Evolutionary conservation across 1,140 invertebrate species (phyloP).

Genomic region (Xylocopa sonorina): DNA sequence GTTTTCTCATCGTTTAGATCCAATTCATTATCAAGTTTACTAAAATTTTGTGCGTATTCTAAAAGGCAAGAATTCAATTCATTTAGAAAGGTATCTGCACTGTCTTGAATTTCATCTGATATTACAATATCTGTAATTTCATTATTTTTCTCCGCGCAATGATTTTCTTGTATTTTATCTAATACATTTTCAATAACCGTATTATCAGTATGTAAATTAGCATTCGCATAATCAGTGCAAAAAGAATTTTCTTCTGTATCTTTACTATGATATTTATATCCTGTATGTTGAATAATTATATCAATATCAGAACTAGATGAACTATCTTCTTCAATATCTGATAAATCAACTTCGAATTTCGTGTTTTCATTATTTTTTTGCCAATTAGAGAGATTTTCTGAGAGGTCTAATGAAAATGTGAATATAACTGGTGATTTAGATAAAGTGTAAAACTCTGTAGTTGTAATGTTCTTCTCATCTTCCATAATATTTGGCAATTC

Average conservation of each 20-base stretch:
- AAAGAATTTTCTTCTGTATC: not conserved
- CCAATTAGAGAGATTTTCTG: conserved; percentile 46
- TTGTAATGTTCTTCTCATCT: not conserved
- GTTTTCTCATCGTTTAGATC: conserved; percentile 25
- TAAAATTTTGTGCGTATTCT: conserved; percentile 7
- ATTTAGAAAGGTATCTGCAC: not conserved
- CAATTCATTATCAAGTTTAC: not conserved
- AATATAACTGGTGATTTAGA: conserved; percentile 29
- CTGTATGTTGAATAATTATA: conserved; percentile 40
- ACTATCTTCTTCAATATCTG: conserved; percentile 42
- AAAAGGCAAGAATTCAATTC: conserved; percentile 24
- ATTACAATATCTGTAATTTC: not conserved
- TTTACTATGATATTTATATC: conserved; percentile 24
- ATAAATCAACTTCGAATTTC: conserved; percentile 63
- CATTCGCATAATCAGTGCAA: not conserved
- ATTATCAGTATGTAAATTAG: not conserved
- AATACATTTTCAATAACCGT: not conserved
- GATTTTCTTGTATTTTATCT: not conserved
- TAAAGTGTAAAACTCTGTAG: not conserved
- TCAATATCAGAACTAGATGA: conserved; percentile 41
- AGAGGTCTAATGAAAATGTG: conserved; percentile 47
- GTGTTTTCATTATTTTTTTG: conserved; percentile 64
- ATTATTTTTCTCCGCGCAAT: not conserved
- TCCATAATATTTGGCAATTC: conserved; percentile 21
- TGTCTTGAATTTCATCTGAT: conserved; percentile 13